Conservation (phyloP, 2,888 invertebrate species). For the Anticlea derivata region DNA sequence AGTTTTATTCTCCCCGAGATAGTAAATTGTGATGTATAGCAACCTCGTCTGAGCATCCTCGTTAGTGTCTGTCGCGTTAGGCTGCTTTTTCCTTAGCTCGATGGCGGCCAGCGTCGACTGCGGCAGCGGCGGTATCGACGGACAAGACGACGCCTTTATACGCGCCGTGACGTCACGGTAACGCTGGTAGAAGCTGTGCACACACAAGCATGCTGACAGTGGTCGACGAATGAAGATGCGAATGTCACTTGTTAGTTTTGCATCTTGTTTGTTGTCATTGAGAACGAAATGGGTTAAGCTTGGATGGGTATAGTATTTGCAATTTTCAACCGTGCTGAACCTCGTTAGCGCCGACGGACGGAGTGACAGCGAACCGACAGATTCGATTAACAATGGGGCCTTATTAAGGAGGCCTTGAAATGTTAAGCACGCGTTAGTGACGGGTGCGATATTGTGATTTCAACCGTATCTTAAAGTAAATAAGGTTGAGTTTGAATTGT, state of each 20-base stretch:
- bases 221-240: slow-evolving; percentile 21
- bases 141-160: slow-evolving; percentile 93
- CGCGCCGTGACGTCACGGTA: slow-evolving; percentile 94
- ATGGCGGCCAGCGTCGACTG: slow-evolving; percentile 61
- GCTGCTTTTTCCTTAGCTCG: slow-evolving; percentile 64
- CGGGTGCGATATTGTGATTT: too few species aligned
- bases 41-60: slow-evolving; percentile 76
- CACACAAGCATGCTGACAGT: slow-evolving; percentile 53
- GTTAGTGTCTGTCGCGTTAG: slow-evolving; percentile 66
- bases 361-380: too few species aligned
- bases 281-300: slow-evolving; percentile 2
- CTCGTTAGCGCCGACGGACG: too few species aligned
- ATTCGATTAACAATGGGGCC: too few species aligned
- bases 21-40: slow-evolving; percentile 51
- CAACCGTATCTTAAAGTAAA: too few species aligned
- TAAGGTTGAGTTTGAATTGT: too few species aligned
- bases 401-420: too few species aligned
- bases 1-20: slow-evolving; percentile 5
- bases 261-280: not conserved
- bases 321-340: too few species aligned
- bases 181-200: slow-evolving; percentile 93
- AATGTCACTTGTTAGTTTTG: slow-evolving; percentile 12
- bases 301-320: not conserved
- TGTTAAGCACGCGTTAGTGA: too few species aligned
- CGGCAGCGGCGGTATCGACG: slow-evolving; percentile 87